A percentile compares a stretch with the other conserved stretches of the same genome.
These are phyloP conservation scores for Panagrolaimus sp. DNA, from an alignment of 1,140 invertebrate genomes.

Conservation along the genomic window DNA sequence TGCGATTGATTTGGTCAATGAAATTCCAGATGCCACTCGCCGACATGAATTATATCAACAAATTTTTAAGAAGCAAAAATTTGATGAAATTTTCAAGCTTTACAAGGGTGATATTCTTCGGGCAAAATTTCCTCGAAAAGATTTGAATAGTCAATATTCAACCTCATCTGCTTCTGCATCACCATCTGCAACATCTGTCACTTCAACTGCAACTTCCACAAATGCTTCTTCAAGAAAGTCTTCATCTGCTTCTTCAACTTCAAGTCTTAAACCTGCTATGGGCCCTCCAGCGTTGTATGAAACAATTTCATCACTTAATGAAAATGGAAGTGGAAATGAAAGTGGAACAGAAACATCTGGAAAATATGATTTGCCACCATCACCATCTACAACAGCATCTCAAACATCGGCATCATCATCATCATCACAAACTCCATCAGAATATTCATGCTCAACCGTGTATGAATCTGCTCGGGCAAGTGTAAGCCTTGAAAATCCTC, in stretches of 20 bases:
- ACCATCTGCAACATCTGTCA: neutral
- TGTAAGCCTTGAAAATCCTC: too few relatives aligned
- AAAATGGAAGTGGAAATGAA: too few relatives aligned
- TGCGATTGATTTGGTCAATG: neutral
- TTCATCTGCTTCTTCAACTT: neutral
- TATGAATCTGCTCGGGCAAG: too few relatives aligned
- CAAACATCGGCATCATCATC: too few relatives aligned
- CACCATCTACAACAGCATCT: too few relatives aligned
- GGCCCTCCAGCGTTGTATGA: neutral
- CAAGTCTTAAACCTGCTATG: neutral
- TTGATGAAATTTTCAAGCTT: conserved; percentile 26
- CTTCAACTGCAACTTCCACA: too few relatives aligned
- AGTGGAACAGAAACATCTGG: too few relatives aligned
- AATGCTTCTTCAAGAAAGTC: neutral
- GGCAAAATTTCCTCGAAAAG: neutral
- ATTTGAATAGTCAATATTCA: neutral
- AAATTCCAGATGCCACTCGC: neutral
- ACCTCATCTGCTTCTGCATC: neutral
- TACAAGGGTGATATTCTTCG: conserved; percentile 18
- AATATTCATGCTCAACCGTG: too few relatives aligned
- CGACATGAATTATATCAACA: conserved; percentile 64
- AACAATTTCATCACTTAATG: too few relatives aligned
- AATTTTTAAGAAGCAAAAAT: conserved; percentile 10
- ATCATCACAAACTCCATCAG: too few relatives aligned
- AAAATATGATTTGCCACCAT: too few relatives aligned